These are phyloP conservation scores for Lasioglossum morio DNA, from an alignment of 2,888 invertebrate species.

Conservation along the genomic window DNA sequence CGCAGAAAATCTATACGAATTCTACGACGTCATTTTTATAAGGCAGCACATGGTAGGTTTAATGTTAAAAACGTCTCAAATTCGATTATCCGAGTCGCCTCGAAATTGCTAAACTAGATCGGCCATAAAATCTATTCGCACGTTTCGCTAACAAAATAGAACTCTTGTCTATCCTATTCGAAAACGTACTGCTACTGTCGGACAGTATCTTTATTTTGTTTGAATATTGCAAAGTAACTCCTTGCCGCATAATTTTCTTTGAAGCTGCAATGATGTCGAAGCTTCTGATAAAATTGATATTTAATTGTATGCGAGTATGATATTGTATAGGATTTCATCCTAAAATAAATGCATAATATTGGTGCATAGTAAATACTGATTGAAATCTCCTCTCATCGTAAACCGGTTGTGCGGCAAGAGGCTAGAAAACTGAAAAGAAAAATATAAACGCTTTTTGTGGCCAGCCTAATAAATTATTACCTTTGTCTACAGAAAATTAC, in stretches of 20 bases:
- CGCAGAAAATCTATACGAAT: too few species aligned
- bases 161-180: not conserved
- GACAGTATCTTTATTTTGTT: not conserved
- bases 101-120: not conserved
- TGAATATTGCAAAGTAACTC: not conserved
- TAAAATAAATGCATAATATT: not conserved
- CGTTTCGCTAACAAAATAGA: not conserved
- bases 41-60: too few species aligned
- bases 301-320: too few species aligned
- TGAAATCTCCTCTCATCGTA: not conserved
- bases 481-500: not conserved
- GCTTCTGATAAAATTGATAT: not conserved
- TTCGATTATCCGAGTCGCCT: not conserved
- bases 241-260: not conserved
- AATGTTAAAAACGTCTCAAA: not conserved
- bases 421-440: not conserved
- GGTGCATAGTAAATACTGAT: not conserved
- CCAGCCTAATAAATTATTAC: not conserved
- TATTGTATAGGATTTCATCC: not conserved
- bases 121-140: not conserved
- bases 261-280: not conserved
- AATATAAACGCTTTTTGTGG: not conserved
- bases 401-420: not conserved
- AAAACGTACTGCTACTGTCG: not conserved
- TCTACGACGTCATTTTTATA: too few species aligned